Percentiles rank a stretch among this genome's conserved stretches.
Evolutionary conservation across 2,888 invertebrate species (phyloP).

Genomic region (Chironomus riparius): DNA sequence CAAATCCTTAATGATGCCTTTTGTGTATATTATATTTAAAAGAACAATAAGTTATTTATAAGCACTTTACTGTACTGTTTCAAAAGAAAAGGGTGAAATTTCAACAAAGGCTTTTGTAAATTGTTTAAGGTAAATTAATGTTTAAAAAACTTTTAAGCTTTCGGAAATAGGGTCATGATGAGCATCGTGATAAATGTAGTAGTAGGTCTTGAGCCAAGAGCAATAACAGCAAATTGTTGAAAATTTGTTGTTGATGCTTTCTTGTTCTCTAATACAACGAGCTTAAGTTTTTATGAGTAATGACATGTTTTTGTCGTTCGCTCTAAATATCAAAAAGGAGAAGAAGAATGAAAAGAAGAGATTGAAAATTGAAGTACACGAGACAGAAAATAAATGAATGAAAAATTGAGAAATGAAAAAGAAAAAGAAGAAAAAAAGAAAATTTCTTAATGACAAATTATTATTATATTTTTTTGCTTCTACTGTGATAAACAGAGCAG

Average conservation of each 20-base stretch:
- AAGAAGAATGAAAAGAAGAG: not conserved
- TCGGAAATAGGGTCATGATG: no score
- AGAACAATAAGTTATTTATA: no score
- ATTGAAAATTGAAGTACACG: not conserved
- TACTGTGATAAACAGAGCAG: constrained; percentile 24
- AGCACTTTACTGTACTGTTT: no score
- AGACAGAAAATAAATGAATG: not conserved
- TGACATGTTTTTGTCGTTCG: not conserved
- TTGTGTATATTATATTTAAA: no score
- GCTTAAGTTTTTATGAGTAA: no score
- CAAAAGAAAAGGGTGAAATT: no score
- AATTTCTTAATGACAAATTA: constrained; percentile 26
- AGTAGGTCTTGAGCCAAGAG: no score
- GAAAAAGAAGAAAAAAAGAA: not conserved
- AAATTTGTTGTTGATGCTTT: not conserved
- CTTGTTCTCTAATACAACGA: not conserved
- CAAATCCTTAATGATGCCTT: not conserved
- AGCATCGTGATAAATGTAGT: no score
- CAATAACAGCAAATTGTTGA: no score
- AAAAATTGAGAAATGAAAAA: not conserved
- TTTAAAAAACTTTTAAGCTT: no score
- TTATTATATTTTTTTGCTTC: not conserved
- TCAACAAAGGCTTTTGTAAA: no score
- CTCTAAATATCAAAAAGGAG: not conserved
- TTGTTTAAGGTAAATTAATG: no score